Evolutionary conservation across 2,888 invertebrate species (phyloP), one percentile per base, ranked within the genome.

Genomic region (Crepidodera aurea): DNA sequence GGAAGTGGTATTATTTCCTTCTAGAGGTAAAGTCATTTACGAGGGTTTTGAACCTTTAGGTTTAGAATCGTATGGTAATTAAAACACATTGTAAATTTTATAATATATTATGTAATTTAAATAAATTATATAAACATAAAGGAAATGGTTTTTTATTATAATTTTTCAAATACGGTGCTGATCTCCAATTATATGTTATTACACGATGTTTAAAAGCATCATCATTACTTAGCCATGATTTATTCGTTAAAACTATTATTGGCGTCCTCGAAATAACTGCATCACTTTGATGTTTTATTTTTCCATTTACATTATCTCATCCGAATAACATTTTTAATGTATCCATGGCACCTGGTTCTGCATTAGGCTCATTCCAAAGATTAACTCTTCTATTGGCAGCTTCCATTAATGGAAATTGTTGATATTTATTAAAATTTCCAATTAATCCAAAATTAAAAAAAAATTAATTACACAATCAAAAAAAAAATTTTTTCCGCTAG

Each of bases 291-390:
- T 46, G 18, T 19, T 46, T 46, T 18, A 51, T 10, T 16, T 37
- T 51, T 3, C 12, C 51, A 16, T 51, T 51, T 15, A 37, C 27
- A 37, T 16, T 19, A 15, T 51, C 37, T 15, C 50, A 25, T 10
- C 29, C 50, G n/a, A 50, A 27, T 25, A 69, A 55, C 27, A 67
- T 40, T 62, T 69, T 67, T 53, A 67, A 56, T 10, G 66, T 68
- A 51, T 70, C 66, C 19, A 63, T 62, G 13, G 66, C 51, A 29
- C 51, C 37, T 1, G 67, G 67, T 62, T 69, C 66, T 22, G 51
- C 62, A 57, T 67, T 68, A 27, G 69, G 69, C 60, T 70, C 70
- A 42, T 68, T 68, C 68, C 65, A 67, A 51, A 64, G 51, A 7
- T 68, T 44, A n/a, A 70, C 62, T 6, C 69, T 8, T 25, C 50